Evolutionary conservation across 1,140 invertebrate genomes (phyloP).

Genomic region (Oedothorax gibbosus): DNA sequence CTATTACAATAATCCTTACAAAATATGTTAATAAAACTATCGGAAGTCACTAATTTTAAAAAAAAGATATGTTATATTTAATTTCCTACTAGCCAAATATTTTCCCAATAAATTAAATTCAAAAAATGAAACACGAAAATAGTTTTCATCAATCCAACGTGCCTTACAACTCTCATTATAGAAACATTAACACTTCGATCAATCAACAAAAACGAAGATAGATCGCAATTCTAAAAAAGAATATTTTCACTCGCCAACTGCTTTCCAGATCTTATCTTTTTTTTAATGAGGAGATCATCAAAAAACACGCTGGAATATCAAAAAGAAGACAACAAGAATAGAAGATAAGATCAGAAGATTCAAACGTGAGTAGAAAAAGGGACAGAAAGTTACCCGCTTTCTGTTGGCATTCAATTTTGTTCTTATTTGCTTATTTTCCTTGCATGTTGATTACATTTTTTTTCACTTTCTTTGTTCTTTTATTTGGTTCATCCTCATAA

Average conservation of each 20-base stretch:
- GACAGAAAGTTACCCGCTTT: constrained; percentile 52
- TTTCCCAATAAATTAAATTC: too few species aligned
- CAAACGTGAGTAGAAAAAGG: constrained; percentile 46
- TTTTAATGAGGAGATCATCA: constrained; percentile 23
- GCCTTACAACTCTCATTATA: too few species aligned
- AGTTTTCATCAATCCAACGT: too few species aligned
- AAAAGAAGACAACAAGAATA: constrained; percentile 22
- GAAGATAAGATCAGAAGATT: constrained; percentile 25
- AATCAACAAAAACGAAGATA: too few species aligned
- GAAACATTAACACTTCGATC: too few species aligned
- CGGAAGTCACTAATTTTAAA: too few species aligned
- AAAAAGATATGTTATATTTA: too few species aligned
- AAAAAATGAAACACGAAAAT: too few species aligned
- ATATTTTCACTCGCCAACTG: background rate
- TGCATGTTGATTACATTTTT: constrained; percentile 26
- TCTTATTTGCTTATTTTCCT: constrained; percentile 26
- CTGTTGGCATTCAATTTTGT: constrained; percentile 37
- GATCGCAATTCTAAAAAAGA: too few species aligned
- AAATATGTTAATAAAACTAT: too few species aligned
- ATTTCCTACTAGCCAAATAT: too few species aligned
- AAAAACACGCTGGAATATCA: constrained; percentile 24
- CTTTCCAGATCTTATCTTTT: constrained; percentile 6
- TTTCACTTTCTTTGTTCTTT: constrained; percentile 15
- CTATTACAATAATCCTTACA: too few species aligned
- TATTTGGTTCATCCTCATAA: background rate